A percentile compares a stretch with the other conserved stretches of the same genome.
Conservation (phyloP, 2,797 vertebrate species). For the Erpetoichthys calabaricus region DNA sequence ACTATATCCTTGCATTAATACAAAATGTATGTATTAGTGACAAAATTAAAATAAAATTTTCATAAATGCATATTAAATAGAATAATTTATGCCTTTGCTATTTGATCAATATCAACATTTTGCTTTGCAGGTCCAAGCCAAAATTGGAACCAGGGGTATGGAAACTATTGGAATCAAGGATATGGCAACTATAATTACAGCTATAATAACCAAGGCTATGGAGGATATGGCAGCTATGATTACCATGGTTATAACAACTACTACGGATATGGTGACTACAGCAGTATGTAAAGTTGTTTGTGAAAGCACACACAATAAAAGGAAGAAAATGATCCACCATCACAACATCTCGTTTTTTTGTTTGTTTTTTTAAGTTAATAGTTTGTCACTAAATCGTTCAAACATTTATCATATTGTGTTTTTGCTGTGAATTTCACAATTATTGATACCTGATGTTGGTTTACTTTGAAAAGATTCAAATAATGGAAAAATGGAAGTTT, state of each 20-base stretch:
- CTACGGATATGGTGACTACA: conserved; percentile 94
- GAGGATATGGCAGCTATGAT: conserved; percentile 90
- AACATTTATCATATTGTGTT: conserved; percentile 27
- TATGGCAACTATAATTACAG: conserved; percentile 87
- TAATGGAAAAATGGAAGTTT: too few relatives aligned
- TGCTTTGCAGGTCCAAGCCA: conserved; percentile 72
- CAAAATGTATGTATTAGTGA: too few relatives aligned
- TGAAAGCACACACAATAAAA: conserved; percentile 26
- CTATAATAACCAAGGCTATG: conserved; percentile 93
- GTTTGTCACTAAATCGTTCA: conserved; percentile 38
- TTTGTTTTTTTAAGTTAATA: conserved; percentile 19
- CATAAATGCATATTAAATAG: too few relatives aligned
- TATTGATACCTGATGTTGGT: too few relatives aligned
- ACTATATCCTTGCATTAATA: too few relatives aligned
- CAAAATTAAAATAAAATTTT: too few relatives aligned
- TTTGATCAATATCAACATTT: background rate
- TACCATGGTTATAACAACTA: conserved; percentile 98
- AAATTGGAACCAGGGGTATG: conserved; percentile 94
- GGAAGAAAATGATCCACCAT: conserved; percentile 19
- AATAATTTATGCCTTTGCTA: too few relatives aligned
- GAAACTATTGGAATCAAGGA: conserved; percentile 94
- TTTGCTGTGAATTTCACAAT: conserved; percentile 14
- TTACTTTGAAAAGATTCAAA: too few relatives aligned
- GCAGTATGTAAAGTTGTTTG: conserved; percentile 64
- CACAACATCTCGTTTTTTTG: conserved; percentile 17